These are phyloP conservation scores for Cyprinella venusta DNA, from an alignment of 2,797 vertebrate species.

Conservation along the genomic window DNA sequence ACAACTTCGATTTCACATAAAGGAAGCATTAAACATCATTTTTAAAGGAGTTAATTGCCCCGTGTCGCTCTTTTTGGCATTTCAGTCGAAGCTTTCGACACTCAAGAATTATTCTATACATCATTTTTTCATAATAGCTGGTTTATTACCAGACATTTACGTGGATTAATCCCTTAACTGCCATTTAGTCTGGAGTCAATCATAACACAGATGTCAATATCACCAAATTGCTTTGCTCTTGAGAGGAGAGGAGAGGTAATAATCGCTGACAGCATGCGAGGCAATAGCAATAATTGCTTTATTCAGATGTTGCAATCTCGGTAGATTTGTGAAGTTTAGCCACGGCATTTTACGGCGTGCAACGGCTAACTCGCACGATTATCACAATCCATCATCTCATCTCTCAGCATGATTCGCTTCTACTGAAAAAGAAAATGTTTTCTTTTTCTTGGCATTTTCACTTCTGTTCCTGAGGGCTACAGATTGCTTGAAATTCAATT, in stretches of 20 bases:
- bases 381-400: constrained; percentile 68
- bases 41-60: not conserved
- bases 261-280: not conserved
- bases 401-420: constrained; percentile 56
- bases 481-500: constrained; percentile 77
- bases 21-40: not conserved
- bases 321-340: constrained; percentile 44
- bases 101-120: not conserved
- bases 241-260: constrained; percentile 32
- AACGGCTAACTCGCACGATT: constrained; percentile 66
- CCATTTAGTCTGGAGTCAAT: constrained; percentile 26
- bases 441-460: constrained; percentile 63
- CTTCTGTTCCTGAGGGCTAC: constrained; percentile 69
- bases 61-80: not conserved
- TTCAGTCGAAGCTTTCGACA: not conserved
- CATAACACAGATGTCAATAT: constrained; percentile 29
- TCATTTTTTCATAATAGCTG: constrained; percentile 15
- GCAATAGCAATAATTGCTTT: constrained; percentile 37
- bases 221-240: constrained; percentile 26
- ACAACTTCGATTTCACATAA: not conserved
- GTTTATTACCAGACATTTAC: constrained; percentile 27
- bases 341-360: constrained; percentile 40
- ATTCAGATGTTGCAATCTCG: constrained; percentile 45
- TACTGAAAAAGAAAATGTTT: constrained; percentile 61
- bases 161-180: constrained; percentile 27